These are phyloP conservation scores for Capreolus pygargus DNA, from an alignment of 2,113 vertebrate species.

Conservation along the genomic window DNA sequence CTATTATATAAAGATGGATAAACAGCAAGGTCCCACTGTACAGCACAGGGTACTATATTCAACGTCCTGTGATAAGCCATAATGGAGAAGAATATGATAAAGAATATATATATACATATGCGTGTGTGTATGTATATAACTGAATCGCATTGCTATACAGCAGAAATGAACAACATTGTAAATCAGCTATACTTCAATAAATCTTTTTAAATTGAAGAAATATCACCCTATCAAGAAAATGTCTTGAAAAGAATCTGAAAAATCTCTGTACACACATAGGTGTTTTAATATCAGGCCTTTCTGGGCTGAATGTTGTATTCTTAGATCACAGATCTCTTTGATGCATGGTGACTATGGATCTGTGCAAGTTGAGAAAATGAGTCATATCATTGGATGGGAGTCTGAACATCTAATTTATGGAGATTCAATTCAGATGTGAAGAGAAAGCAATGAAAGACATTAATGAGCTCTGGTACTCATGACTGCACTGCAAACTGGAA, in stretches of 20 bases:
- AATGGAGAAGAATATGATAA: neutral
- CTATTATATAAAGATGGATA: neutral
- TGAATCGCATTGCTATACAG: rapidly evolving
- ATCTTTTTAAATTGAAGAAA: conserved; percentile 60
- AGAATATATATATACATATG: neutral
- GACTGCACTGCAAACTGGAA: conserved; percentile 39
- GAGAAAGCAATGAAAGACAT: conserved; percentile 61
- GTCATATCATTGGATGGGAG: conserved; percentile 41
- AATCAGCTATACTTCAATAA: neutral
- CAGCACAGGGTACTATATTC: neutral
- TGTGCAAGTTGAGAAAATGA: conserved; percentile 54
- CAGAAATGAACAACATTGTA: neutral
- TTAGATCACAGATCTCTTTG: conserved; percentile 54
- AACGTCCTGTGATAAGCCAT: neutral
- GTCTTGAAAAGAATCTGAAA: conserved; percentile 68
- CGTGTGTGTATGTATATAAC: neutral
- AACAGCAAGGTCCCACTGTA: neutral
- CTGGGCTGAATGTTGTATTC: conserved; percentile 26
- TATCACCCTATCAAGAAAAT: conserved; percentile 38
- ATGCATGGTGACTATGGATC: conserved; percentile 43
- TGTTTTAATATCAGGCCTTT: conserved; percentile 59
- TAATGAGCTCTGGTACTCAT: conserved; percentile 52
- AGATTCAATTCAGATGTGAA: conserved; percentile 63
- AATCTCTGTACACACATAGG: neutral
- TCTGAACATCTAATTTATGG: conserved; percentile 67